phyloP scores from a whole-genome alignment of 1,140 invertebrate genomes.

The Ectropis grisescens region DNA sequence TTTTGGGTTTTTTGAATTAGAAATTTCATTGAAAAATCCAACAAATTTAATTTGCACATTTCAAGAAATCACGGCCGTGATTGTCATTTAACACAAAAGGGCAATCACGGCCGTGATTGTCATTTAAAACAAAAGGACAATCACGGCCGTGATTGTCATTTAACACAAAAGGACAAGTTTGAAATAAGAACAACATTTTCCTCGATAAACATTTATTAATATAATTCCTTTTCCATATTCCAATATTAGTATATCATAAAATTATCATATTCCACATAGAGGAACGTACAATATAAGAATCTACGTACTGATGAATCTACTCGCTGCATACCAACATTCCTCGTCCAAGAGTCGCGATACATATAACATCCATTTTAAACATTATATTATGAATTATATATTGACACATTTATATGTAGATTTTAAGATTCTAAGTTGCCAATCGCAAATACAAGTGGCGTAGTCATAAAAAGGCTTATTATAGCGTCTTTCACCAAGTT shows the following conservation, averaged over 20 bases:
- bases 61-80: no score
- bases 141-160: no score
- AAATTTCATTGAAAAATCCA: no score
- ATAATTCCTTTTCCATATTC: constrained; percentile 63
- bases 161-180: no score
- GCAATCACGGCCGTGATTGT: no score
- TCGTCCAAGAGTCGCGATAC: constrained; percentile 50
- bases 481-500: constrained; percentile 67
- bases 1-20: no score
- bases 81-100: no score
- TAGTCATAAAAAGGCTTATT: constrained; percentile 57
- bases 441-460: constrained; percentile 63
- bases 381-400: constrained; percentile 45
- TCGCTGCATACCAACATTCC: constrained; percentile 54
- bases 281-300: constrained; percentile 56
- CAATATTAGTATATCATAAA: constrained; percentile 65
- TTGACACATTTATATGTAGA: constrained; percentile 48
- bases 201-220: constrained; percentile 68
- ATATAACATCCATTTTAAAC: constrained; percentile 58
- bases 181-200: constrained; percentile 22
- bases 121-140: no score
- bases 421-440: constrained; percentile 58
- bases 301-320: constrained; percentile 60
- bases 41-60: no score
- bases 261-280: constrained; percentile 45